Evolutionary conservation across 2,113 vertebrate species (phyloP).

Genomic region (Scomber colias): DNA sequence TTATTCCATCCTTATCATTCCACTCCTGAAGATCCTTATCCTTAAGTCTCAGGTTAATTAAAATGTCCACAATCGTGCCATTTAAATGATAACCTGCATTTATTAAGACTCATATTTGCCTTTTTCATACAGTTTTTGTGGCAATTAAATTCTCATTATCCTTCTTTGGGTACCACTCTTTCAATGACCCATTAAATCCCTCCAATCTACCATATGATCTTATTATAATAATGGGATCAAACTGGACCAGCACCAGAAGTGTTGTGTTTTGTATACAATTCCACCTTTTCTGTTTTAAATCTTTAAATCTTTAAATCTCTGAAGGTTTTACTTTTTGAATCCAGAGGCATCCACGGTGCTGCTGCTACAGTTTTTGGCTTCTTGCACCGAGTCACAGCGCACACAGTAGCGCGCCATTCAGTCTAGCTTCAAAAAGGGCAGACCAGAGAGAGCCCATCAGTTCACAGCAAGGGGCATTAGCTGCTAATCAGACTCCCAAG

Average conservation of each 20-base stretch:
- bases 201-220: too few species aligned
- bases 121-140: too few species aligned
- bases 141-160: too few species aligned
- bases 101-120: too few species aligned
- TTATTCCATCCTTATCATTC: too few species aligned
- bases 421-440: constrained; percentile 51
- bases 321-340: constrained; percentile 9
- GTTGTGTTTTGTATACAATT: not conserved
- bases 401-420: constrained; percentile 15
- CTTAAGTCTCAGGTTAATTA: too few species aligned
- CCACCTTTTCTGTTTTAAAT: not conserved
- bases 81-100: too few species aligned
- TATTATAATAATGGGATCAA: not conserved
- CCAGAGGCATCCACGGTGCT: not conserved
- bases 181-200: too few species aligned
- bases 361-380: constrained; percentile 22
- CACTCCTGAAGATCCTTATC: too few species aligned
- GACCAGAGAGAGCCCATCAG: constrained; percentile 46
- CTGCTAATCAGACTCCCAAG: constrained; percentile 74
- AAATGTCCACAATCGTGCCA: too few species aligned
- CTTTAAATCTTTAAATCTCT: constrained; percentile 1
- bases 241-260: not conserved
- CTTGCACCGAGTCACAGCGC: not conserved
- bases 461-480: constrained; percentile 71
- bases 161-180: too few species aligned